A percentile compares a stretch with the other conserved stretches of the same genome.
phyloP scores from a whole-genome alignment of 2,113 vertebrate species.

The Parotia lawesii region DNA sequence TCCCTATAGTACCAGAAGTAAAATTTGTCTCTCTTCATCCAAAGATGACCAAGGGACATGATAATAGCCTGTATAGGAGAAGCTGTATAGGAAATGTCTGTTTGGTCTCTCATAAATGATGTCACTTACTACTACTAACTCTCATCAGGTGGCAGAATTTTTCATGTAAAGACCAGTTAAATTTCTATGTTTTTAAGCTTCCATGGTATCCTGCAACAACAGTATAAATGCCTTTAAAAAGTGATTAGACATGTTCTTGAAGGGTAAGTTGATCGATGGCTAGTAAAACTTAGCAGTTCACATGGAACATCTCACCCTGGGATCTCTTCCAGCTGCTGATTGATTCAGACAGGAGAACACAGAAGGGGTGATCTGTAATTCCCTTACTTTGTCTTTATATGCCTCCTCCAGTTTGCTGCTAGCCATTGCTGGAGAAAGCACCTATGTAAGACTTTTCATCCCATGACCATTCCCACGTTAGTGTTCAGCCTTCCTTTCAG shows the following conservation, averaged over 20 bases:
- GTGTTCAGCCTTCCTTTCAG: background rate
- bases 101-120: background rate
- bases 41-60: background rate
- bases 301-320: fast-evolving
- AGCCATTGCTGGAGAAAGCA: background rate
- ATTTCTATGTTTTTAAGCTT: background rate
- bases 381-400: background rate
- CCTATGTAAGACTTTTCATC: background rate
- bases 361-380: background rate
- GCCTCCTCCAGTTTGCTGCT: background rate
- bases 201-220: background rate
- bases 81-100: background rate
- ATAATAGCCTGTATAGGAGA: background rate
- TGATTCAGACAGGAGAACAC: background rate
- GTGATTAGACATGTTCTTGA: background rate
- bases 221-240: background rate
- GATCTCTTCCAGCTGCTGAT: background rate
- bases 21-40: background rate
- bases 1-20: background rate
- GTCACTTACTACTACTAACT: background rate
- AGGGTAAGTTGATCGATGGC: background rate
- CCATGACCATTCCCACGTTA: background rate
- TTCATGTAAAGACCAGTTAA: background rate
- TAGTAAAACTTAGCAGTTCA: background rate
- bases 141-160: background rate